Percentiles rank a stretch among this genome's conserved stretches.
Conservation (phyloP, 2,888 invertebrate species). For the Iselma pallidipennis region DNA sequence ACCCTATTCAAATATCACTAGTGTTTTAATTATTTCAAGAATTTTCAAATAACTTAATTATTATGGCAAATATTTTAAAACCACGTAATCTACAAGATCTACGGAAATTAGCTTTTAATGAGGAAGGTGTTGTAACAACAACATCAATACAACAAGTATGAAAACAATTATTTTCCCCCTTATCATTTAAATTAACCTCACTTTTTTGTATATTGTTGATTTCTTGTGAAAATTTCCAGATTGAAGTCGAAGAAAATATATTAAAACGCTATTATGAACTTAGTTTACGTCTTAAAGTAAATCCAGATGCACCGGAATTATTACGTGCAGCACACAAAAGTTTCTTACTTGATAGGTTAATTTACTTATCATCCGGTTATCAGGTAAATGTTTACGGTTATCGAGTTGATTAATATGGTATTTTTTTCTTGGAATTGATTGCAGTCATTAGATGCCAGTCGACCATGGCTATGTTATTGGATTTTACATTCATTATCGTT, state of each 20-base stretch:
- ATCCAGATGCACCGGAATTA: constrained; percentile 64
- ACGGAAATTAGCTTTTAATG: constrained; percentile 59
- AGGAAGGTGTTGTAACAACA: constrained; percentile 63
- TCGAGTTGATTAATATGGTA: constrained; percentile 1
- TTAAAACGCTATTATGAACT: constrained; percentile 60
- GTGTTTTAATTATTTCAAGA: neutral
- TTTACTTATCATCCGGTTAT: constrained; percentile 69
- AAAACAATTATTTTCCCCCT: constrained; percentile 28
- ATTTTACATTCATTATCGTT: constrained; percentile 87
- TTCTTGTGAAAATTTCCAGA: constrained; percentile 54
- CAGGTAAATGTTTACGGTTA: constrained; percentile 32
- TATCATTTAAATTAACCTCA: constrained; percentile 21
- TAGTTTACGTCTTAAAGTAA: constrained; percentile 57
- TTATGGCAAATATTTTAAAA: constrained; percentile 28
- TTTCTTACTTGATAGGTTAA: constrained; percentile 70
- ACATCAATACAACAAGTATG: constrained; percentile 68
- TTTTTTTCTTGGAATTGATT: constrained; percentile 33
- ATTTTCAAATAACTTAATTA: constrained; percentile 3
- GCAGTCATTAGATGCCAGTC: constrained; percentile 86
- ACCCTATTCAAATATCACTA: neutral
- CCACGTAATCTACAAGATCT: constrained; percentile 43
- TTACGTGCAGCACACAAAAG: constrained; percentile 66
- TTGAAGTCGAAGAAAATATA: constrained; percentile 62
- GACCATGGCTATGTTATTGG: constrained; percentile 98
- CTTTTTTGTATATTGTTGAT: constrained; percentile 10